Base-by-base conservation (phyloP, 2,797 vertebrate species). In the Rhinichthys osculus region DNA sequence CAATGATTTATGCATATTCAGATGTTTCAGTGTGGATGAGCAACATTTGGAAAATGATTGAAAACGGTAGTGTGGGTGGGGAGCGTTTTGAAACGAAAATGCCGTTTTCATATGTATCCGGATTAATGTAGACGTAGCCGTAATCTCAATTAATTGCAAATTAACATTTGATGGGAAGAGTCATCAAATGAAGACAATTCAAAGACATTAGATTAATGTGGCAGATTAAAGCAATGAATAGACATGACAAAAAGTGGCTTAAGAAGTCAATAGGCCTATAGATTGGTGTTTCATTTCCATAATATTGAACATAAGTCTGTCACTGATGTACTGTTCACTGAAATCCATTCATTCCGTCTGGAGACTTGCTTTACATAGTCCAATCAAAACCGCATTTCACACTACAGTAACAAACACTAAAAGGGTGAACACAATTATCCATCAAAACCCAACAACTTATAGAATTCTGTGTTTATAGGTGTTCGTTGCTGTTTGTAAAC, bases 181-280 rank as follows among this genome's bases (percentile, higher is more conserved):
- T 35, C 35, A 54, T 77, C 30, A 35, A 54, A 54, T 54, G 2
- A 74, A 52, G 50, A 35, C 33, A 35, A 52, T 76, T 74, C 9
- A 52, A 74, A 52, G 47, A n/a, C 50, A 35, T 23, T 54, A 76
- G 19, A 23, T 38, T 57, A 7, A 77, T 77, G 73, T 77, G 50
- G 73, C 73, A 57, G 19, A 77, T 38, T 50, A 76, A 76, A 54
- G 73, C 47, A 76, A 35, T 54, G 19, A 14, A 57, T 76, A 14
- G 50, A 35, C 73, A 38, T 77, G 33, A n/a, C 50, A 77, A 57
- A 54, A 77, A 38, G 19, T 77, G 30, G 50, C 30, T 54, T 57
- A 13, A 77, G 73, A 38, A 23, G 23, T 77, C 73, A 38, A n/a
- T 23, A 59, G 21, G 23, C 57, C 54, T 59, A 38, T 54, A 76